These are phyloP conservation scores for Colletes collaris DNA, from an alignment of 2,888 invertebrate species.

Conservation along the genomic window DNA sequence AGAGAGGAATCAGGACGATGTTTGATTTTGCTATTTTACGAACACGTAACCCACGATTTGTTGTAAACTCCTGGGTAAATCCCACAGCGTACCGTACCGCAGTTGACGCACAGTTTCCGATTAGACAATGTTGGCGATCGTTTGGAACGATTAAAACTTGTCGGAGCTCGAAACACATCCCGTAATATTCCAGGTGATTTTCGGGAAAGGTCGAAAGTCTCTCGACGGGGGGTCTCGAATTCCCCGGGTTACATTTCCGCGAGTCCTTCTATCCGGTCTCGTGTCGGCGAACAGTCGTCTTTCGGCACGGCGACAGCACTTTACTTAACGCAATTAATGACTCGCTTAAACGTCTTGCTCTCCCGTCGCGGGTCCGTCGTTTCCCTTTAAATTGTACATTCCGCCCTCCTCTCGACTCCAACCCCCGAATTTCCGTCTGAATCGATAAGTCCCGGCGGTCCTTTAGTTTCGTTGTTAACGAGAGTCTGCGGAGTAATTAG, in stretches of 20 bases:
- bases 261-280: constrained; percentile 16
- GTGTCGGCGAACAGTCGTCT: constrained; percentile 16
- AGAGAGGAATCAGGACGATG: no score
- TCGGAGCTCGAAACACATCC: no score
- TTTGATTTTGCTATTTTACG: no score
- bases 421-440: constrained; percentile 51
- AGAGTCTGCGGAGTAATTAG: constrained; percentile 57
- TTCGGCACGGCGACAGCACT: constrained; percentile 66
- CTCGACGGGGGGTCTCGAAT: constrained; percentile 9
- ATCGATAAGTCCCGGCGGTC: constrained; percentile 62
- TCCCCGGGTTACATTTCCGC: constrained; percentile 21
- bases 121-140: no score
- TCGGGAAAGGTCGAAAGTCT: neutral
- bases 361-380: constrained; percentile 42
- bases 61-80: no score
- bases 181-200: neutral
- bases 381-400: constrained; percentile 60
- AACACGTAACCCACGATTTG: no score
- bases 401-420: constrained; percentile 27
- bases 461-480: constrained; percentile 56
- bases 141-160: no score
- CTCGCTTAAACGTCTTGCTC: constrained; percentile 71
- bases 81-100: no score
- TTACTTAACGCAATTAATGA: constrained; percentile 74
- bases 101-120: no score